A percentile compares a stretch with the other conserved stretches of the same genome.
These are phyloP conservation scores for Thamnophis sirtalis DNA, from an alignment of 2,113 vertebrate genomes.

Conservation along the genomic window DNA sequence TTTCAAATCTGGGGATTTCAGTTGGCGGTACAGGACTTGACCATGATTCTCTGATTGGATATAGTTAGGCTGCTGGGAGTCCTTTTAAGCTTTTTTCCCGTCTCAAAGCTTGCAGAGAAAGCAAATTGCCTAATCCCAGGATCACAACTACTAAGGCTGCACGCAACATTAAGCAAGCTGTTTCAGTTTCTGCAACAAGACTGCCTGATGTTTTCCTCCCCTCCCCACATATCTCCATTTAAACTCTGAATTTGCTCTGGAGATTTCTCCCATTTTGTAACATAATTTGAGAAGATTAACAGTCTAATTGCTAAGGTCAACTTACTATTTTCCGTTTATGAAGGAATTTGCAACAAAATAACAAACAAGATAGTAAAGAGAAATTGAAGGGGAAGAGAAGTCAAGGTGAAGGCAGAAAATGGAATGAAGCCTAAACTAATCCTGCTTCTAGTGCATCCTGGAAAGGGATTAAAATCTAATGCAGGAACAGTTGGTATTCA, in stretches of 20 bases:
- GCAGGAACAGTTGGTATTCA: neutral
- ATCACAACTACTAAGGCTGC: neutral
- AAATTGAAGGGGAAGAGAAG: neutral
- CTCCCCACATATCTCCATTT: neutral
- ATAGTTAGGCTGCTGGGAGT: neutral
- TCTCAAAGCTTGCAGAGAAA: neutral
- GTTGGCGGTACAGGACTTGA: too few relatives aligned
- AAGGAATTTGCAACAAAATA: neutral
- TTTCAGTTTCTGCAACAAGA: neutral
- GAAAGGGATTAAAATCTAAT: neutral
- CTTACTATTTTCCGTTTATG: neutral
- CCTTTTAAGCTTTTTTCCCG: neutral
- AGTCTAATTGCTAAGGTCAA: neutral
- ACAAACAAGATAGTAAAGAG: neutral
- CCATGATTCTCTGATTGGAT: neutral
- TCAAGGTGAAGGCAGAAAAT: neutral
- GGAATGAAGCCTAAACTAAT: neutral
- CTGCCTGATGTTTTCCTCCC: neutral
- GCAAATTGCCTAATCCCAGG: neutral
- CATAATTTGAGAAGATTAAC: neutral
- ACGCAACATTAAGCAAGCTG: neutral
- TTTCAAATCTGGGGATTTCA: neutral
- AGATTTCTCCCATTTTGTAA: neutral
- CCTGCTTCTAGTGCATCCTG: neutral
- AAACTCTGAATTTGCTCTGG: neutral